Evolutionary conservation across 2,113 vertebrate genomes (phyloP).

Genomic region (Platichthys stellatus): DNA sequence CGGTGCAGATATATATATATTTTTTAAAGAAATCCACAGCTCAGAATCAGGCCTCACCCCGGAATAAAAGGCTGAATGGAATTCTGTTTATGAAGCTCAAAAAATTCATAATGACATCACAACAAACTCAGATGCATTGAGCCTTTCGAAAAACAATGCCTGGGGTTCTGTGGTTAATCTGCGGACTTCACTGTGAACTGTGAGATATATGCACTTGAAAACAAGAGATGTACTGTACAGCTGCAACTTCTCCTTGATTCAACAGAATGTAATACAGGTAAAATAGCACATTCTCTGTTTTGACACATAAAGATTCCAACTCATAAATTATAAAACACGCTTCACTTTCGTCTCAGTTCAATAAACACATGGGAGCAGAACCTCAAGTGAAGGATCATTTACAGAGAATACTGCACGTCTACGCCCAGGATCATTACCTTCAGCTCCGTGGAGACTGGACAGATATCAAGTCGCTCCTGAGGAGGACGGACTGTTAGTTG

Average conservation of each 20-base stretch:
- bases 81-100: neutral
- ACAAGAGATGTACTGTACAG: neutral
- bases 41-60: slow-evolving; percentile 5
- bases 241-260: neutral
- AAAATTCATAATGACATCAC: neutral
- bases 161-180: neutral
- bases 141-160: neutral
- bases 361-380: neutral
- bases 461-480: too few species aligned
- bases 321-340: slow-evolving; percentile 12
- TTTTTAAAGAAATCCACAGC: neutral
- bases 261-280: slow-evolving; percentile 6
- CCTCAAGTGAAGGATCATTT: neutral
- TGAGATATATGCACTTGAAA: slow-evolving; percentile 20
- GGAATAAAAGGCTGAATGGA: slow-evolving; percentile 30
- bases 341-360: neutral
- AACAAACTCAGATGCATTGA: neutral
- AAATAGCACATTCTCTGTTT: neutral
- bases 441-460: too few species aligned
- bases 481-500: too few species aligned
- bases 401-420: neutral
- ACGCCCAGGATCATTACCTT: too few species aligned
- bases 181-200: neutral
- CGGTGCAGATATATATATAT: neutral
- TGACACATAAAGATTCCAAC: neutral